These are phyloP conservation scores for Crax fasciolata DNA, from an alignment of 2,797 vertebrate genomes.

Conservation along the genomic window DNA sequence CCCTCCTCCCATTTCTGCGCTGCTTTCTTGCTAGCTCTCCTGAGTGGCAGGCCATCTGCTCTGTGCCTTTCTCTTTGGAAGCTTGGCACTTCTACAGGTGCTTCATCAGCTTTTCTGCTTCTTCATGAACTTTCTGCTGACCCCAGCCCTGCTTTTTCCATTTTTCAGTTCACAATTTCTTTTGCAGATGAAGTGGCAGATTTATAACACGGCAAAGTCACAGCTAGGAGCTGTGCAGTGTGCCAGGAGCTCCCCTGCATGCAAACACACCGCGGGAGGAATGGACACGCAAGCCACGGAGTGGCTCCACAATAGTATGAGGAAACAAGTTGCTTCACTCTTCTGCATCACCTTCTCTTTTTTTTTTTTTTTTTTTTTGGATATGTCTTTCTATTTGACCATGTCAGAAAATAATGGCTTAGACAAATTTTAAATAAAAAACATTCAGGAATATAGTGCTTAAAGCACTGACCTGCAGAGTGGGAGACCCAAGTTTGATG, in stretches of 20 bases:
- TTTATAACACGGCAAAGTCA: neutral
- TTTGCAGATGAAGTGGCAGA: neutral
- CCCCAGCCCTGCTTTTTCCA: neutral
- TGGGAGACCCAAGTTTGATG: neutral
- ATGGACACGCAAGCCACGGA: neutral
- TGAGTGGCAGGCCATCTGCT: slow-evolving; percentile 26
- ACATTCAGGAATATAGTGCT: neutral
- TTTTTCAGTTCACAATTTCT: neutral
- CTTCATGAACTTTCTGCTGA: neutral
- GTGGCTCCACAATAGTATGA: neutral
- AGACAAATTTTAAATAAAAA: neutral
- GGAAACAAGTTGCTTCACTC: neutral
- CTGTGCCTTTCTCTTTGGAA: neutral
- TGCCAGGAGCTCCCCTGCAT: neutral
- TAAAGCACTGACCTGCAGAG: neutral
- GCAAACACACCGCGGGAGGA: neutral
- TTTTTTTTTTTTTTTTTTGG: neutral
- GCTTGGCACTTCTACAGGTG: neutral
- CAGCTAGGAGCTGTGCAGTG: neutral
- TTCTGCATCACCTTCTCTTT: neutral
- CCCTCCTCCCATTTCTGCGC: neutral
- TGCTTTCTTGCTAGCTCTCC: neutral
- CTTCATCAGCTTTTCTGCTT: neutral
- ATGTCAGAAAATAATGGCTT: neutral
- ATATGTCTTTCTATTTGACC: neutral